Evolutionary conservation across 2,888 invertebrate species (phyloP), one percentile per base, ranked within the genome.

Genomic region (Tipula unca): DNA sequence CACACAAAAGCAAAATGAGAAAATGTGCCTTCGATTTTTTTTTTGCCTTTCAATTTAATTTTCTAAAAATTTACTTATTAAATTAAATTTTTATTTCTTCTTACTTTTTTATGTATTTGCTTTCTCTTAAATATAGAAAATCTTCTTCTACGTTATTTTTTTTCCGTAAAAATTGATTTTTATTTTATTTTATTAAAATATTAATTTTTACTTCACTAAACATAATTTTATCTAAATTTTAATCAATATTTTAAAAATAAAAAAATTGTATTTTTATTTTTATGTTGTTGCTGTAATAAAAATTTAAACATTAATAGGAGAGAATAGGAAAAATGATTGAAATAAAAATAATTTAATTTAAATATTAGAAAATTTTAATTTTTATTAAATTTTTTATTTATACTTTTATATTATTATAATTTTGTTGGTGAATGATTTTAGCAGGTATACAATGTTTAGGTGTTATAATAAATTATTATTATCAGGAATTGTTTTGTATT

Each of bases 121-220:
- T 69, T 69, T 20, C 25, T 25, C 25, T 69, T 25, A 69, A 25
- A 69, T 69, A 25, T 13, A 25, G 25, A 69, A 69, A 10, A 69
- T 69, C 10, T 69, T 25, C 69, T 69, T 69, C 25, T 25, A 69
- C 25, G 48, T 54, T 54, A 54, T 1, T 3, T 54, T 54, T n/a
- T n/a, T n/a, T 54, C 48, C 17, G 48, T n/a, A 17, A 54, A 69
- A 69, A 69, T 69, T 69, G 69, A 69, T 25, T 69, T 69, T n/a
- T n/a, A n/a, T n/a, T 69, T 69, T 69, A 10, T 69, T 69, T 8
- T 69, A 69, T 69, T 25, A 69, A 69, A 69, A 25, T 69, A 69
- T 69, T 69, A 69, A 69, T 69, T 69, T 69, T 69, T 69, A 69
- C 69, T 69, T 69, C 69, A 69, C 69, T 69, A 69, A 69, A 69